Conservation (phyloP, 1,140 invertebrate species). For the Neocloeon triangulifer region DNA sequence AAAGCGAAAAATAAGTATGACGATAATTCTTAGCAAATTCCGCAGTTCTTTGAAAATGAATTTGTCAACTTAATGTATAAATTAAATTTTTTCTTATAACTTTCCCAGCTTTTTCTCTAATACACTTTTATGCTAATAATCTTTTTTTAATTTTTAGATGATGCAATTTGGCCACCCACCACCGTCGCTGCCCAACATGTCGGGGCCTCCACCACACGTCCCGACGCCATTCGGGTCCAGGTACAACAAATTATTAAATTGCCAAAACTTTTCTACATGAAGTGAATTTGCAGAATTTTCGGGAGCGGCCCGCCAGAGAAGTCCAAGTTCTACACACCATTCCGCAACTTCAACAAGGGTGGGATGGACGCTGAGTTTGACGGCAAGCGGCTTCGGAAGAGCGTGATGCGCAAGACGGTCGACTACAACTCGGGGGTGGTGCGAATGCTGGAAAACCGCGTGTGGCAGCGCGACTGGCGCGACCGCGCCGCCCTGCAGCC, state of each 20-base stretch:
- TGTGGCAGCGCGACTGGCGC: conserved; percentile 82
- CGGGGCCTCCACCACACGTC: conserved; percentile 18
- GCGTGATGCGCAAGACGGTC: conserved; percentile 91
- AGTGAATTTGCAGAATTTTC: conserved; percentile 18
- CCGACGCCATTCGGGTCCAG: too few relatives aligned
- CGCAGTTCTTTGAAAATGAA: too few relatives aligned
- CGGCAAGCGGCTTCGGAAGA: conserved; percentile 86
- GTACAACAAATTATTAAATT: too few relatives aligned
- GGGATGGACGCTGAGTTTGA: conserved; percentile 62
- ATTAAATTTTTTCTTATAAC: too few relatives aligned
- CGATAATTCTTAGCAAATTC: too few relatives aligned
- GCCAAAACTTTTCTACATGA: too few relatives aligned
- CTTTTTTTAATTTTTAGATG: too few relatives aligned
- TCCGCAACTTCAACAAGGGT: conserved; percentile 22
- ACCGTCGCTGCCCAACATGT: conserved; percentile 21
- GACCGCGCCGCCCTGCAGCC: conserved; percentile 73
- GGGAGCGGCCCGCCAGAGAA: conserved; percentile 13
- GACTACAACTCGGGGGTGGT: conserved; percentile 96
- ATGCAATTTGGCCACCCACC: conserved; percentile 19
- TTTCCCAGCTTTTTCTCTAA: too few relatives aligned
- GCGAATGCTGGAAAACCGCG: conserved; percentile 70
- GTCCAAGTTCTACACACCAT: conserved; percentile 21
- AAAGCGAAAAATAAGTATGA: too few relatives aligned
- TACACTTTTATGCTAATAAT: too few relatives aligned
- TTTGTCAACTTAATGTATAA: too few relatives aligned